Base-by-base conservation (phyloP, 1,140 invertebrate genomes). In the Pygmarrhopalites habei region DNA sequence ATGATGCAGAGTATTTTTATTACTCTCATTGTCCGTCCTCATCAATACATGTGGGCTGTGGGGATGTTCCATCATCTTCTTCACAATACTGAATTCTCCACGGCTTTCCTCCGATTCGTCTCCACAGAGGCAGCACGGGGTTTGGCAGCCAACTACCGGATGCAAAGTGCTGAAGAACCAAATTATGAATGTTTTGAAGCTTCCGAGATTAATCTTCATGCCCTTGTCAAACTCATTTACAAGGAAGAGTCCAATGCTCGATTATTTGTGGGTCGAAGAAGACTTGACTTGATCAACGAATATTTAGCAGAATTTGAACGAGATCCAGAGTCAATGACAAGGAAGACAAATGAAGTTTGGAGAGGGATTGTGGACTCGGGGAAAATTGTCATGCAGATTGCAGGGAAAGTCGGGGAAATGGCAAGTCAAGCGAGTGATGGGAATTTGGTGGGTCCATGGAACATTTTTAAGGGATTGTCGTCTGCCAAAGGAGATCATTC, bases 61-160 rank as follows among this genome's bases (percentile, higher is more conserved):
- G 76, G 83, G 51, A 91, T 89, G 83, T 74, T 92, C 15, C 80
- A 84, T 68, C 85, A 91, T 68, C 75, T 93, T 1, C 74, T 94
- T 12, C 88, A 85, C 68, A 72, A 84, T 3, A 82, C 85, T 15
- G 79, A 83, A 63, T 83, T 93, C 58, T 85, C 81, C 4, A 78
- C 80, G 23, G 86, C 90, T 43, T 80, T 90, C 71, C 73, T 92
- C 4, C 82, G 85, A 72, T 84, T 90, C 14, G 84, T 89, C 58
- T 83, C 85, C 3, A 81, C 83, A 55, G 90, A 90, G 75, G 68
- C 68, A 21, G 62, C 73, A 77, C 72, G 71, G 74, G 68, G 68
- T 0, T 44, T 70, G 1, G 60, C 65, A 15, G 35, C 65, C 12
- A 67, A 67, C 41, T 70, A 70, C 43, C 29, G 57, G 30, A 65